Base-by-base conservation (phyloP, 2,888 invertebrate genomes). In the Pelosia muscerda region DNA sequence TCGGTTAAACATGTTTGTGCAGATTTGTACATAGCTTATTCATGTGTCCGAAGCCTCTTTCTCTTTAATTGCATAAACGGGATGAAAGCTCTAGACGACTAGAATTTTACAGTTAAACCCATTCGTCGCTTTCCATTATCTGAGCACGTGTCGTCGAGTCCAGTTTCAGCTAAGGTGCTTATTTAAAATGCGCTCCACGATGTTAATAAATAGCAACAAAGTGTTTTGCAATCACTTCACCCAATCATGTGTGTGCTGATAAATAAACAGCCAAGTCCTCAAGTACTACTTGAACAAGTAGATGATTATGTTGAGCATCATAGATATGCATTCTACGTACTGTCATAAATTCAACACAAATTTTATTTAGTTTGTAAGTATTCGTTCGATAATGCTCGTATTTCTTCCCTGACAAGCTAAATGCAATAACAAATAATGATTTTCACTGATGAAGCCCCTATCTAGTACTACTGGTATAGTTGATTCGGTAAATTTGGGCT, bases 101-200 rank as follows among this genome's bases (percentile, higher is more conserved):
- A 63, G 31, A 62, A 31, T 31, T 31, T 62, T 31, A 9, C 31
- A 23, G 54, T 31, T 31, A 34, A 31, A 19, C 23, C 55, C 10
- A 55, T n/a, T 25, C 10, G 23, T 34, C 13, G 25, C 55, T 63
- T 63, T 63, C 34, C 54, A 54, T 34, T 28, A 34, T 63, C 54
- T 60, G 15, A 2, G 19, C 55, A 55, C 13, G 55, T 55, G 55
- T 34, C 28, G 11, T 55, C 34, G 31, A 63, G 15, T 55, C 63
- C 63, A 25, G 54, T 55, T 55, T 34, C 55, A 31, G 23, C 31
- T 11, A 6, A 15, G 31, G 15, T 54, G 23, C 19, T 34, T 34
- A 59, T 38, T 38, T 34, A 15, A 34, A 31, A 31, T 9, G 59
- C 59, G 34, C 38, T 55, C 23, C 31, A 55, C 34, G n/a, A 34